Conservation (phyloP, 2,888 invertebrate species). For the Uloborus plumipes region DNA sequence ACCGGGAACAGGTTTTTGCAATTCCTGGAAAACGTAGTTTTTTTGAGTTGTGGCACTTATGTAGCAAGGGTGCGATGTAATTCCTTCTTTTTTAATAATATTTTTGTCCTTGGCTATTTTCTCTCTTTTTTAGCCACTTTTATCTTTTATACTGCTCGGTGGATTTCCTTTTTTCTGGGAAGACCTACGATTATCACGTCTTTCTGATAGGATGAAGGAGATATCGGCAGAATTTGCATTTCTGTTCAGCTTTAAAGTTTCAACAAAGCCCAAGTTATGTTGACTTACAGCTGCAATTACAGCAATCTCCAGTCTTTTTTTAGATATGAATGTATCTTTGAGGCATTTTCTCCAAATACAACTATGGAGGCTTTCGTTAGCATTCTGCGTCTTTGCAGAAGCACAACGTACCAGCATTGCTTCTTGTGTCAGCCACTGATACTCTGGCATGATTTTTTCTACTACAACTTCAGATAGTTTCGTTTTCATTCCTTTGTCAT, state of each 20-base stretch:
- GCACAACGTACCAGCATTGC: slow-evolving; percentile 1
- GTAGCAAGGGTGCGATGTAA: no score
- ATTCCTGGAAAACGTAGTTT: no score
- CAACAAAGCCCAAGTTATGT: no score
- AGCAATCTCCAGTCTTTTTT: no score
- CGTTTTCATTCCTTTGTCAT: not conserved
- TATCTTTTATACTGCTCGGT: not conserved
- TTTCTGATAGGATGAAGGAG: no score
- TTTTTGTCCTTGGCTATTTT: not conserved
- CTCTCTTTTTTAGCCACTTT: not conserved
- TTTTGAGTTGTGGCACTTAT: no score
- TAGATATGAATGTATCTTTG: not conserved
- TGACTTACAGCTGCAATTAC: no score
- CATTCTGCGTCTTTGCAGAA: slow-evolving; percentile 4
- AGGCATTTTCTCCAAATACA: slow-evolving; percentile 19
- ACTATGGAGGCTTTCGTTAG: slow-evolving; percentile 18
- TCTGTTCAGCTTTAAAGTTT: no score
- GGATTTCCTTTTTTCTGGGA: not conserved
- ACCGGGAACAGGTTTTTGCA: no score
- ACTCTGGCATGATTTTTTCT: slow-evolving; percentile 5
- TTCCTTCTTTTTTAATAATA: no score
- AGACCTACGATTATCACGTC: no score
- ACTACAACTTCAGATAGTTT: not conserved
- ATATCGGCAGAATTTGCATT: no score
- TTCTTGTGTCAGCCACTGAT: not conserved